Evolutionary conservation across 2,888 invertebrate species (phyloP).

Genomic region (Gastrophysa polygoni): DNA sequence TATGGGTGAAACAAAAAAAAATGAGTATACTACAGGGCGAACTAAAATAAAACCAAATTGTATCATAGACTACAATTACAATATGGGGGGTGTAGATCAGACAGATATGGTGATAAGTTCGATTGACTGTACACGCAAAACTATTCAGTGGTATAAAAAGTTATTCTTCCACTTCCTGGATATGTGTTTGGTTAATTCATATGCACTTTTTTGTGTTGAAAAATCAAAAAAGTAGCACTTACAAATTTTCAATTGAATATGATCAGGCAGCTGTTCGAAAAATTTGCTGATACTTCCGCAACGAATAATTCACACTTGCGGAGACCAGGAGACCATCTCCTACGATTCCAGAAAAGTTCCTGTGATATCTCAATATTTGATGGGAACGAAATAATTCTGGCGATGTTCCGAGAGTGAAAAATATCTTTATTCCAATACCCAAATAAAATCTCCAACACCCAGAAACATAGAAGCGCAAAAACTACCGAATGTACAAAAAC

Average conservation of each 20-base stretch:
- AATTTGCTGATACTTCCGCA: not conserved
- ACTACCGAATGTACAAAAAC: no score
- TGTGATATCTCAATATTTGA: no score
- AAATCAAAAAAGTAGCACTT: not conserved
- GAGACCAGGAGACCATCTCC: constrained; percentile 1
- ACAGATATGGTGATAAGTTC: constrained; percentile 11
- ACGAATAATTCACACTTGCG: not conserved
- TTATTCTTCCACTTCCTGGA: constrained; percentile 10
- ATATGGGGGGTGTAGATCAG: constrained; percentile 4
- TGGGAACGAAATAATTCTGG: no score
- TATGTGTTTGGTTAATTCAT: not conserved
- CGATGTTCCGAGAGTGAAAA: no score
- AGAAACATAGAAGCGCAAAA: no score
- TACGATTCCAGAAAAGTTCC: not conserved
- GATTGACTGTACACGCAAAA: constrained; percentile 9
- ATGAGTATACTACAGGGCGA: constrained; percentile 1
- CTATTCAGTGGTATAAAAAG: constrained; percentile 10
- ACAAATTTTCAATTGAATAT: constrained; percentile 4
- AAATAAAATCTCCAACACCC: no score
- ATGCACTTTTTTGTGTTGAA: constrained; percentile 1
- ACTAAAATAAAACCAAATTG: not conserved
- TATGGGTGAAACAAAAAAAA: constrained; percentile 2
- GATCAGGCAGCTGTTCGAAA: constrained; percentile 1
- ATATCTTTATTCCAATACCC: no score
- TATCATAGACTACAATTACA: not conserved